A percentile compares a stretch with the other conserved stretches of the same genome.
Conservation (phyloP, 1,140 invertebrate genomes). For the Brachionus rubens region DNA sequence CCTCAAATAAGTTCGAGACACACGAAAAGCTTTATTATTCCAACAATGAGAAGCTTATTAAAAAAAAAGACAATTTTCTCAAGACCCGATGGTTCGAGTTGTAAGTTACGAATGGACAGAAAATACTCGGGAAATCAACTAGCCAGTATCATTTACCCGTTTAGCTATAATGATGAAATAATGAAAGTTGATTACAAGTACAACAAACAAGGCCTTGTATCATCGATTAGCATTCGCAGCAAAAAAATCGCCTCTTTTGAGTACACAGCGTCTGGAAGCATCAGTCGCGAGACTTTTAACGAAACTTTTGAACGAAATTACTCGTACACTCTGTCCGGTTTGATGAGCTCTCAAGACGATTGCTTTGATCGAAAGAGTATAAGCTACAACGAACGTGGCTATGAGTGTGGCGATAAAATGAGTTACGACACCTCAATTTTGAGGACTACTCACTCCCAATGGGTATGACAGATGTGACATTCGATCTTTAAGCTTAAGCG, state of each 20-base stretch:
- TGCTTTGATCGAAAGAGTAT: neutral
- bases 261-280: neutral
- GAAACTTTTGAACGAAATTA: neutral
- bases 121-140: neutral
- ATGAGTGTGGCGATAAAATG: neutral
- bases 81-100: neutral
- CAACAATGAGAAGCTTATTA: neutral
- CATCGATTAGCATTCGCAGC: neutral
- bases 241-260: neutral
- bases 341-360: neutral
- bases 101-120: neutral
- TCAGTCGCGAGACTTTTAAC: neutral
- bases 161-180: neutral
- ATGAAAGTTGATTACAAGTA: neutral
- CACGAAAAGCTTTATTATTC: neutral
- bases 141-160: constrained; percentile 5
- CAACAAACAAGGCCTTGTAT: neutral
- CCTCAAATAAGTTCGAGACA: neutral
- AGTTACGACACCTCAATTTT: neutral
- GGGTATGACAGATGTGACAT: constrained; percentile 10
- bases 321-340: neutral
- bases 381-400: neutral
- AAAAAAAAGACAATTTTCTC: neutral
- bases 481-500: neutral
- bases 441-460: neutral